phyloP scores from a whole-genome alignment of 2,797 vertebrate species.

The Microctenopoma stevenorrisi region DNA sequence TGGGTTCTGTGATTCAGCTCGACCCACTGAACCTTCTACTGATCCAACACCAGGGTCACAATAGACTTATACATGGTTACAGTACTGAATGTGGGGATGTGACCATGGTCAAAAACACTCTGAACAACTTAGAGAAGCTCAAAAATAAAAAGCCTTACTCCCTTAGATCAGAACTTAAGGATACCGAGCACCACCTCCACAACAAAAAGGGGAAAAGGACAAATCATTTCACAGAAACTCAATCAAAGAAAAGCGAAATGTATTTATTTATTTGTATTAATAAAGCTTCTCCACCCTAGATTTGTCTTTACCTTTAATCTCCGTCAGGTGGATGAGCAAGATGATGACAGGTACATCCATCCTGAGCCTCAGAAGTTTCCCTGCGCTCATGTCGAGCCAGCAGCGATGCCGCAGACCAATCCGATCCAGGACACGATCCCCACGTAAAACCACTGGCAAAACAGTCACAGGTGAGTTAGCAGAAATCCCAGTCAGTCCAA shows the following conservation, averaged over 20 bases:
- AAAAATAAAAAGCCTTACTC: background rate
- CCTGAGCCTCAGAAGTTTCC: slow-evolving; percentile 26
- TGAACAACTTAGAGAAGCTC: background rate
- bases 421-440: background rate
- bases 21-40: too few relatives aligned
- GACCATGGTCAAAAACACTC: background rate
- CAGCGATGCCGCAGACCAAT: background rate
- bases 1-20: background rate
- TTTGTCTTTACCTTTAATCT: slow-evolving; percentile 54
- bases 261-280: background rate
- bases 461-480: background rate
- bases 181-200: background rate
- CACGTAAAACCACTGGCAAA: background rate
- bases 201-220: background rate
- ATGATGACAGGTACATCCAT: slow-evolving; percentile 59
- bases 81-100: background rate
- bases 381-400: slow-evolving; percentile 16
- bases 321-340: slow-evolving; percentile 58
- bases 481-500: slow-evolving; percentile 11
- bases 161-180: too few relatives aligned
- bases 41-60: background rate
- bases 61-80: too few relatives aligned
- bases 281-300: background rate
- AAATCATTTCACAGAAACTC: background rate
- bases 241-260: too few relatives aligned